These are phyloP conservation scores for Tipula lateralis DNA, from an alignment of 2,888 invertebrate species.

Conservation along the genomic window DNA sequence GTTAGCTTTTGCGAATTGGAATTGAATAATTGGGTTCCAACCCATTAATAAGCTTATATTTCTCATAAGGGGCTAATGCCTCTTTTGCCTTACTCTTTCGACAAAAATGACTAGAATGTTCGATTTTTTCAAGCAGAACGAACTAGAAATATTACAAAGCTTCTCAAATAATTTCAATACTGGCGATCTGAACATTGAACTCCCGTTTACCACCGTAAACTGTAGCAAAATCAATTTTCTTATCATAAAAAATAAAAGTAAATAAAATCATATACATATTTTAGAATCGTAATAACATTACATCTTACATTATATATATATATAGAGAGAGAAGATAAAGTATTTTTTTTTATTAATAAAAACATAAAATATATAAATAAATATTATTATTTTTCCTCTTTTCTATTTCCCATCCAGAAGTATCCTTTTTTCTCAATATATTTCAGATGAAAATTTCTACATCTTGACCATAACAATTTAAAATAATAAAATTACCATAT, in stretches of 20 bases:
- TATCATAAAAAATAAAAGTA: not conserved
- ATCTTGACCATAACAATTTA: constrained; percentile 11
- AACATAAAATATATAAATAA: not conserved
- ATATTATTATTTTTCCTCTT: not conserved
- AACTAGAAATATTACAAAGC: too few species aligned
- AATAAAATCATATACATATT: not conserved
- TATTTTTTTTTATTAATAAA: constrained; percentile 3
- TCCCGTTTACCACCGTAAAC: too few species aligned
- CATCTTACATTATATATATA: not conserved
- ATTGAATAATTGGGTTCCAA: too few species aligned
- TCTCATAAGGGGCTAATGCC: too few species aligned
- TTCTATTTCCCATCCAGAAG: not conserved
- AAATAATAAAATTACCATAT: constrained; percentile 19
- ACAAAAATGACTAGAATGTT: too few species aligned
- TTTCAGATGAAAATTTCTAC: not conserved
- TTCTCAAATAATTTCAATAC: too few species aligned
- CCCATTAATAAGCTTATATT: too few species aligned
- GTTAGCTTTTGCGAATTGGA: too few species aligned
- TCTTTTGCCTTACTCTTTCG: too few species aligned
- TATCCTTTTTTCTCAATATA: constrained; percentile 1
- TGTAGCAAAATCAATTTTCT: not conserved
- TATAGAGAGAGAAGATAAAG: not conserved
- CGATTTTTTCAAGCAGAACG: too few species aligned
- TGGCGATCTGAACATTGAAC: too few species aligned
- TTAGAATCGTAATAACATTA: not conserved